These are phyloP conservation scores for Trypoxylon attenuatum DNA, from an alignment of 2,888 invertebrate genomes.

Conservation along the genomic window DNA sequence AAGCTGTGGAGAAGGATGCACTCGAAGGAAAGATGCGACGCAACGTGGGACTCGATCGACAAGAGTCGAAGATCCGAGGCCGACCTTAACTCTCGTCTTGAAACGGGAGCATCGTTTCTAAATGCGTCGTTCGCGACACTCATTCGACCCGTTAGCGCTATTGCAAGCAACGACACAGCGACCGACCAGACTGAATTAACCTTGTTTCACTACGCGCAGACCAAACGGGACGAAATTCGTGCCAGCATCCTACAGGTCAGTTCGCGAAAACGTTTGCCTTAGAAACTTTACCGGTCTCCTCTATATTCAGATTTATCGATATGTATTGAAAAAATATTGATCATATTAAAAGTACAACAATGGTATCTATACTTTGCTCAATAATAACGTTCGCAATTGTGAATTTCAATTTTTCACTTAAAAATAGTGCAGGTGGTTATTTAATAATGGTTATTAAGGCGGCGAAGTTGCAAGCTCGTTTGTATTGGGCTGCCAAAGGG, in stretches of 20 bases:
- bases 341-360: no score
- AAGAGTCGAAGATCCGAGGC: conserved; percentile 34
- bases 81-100: conserved; percentile 53
- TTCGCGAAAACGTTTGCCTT: neutral
- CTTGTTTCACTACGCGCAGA: conserved; percentile 32
- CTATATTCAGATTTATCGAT: no score
- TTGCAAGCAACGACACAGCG: conserved; percentile 29
- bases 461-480: no score
- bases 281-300: no score
- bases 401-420: no score
- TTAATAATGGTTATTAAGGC: no score
- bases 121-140: conserved; percentile 52
- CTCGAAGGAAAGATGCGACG: no score
- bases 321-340: no score
- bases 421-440: no score
- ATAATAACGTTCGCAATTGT: no score
- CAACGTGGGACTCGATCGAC: conserved; percentile 21
- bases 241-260: conserved; percentile 10
- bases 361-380: no score
- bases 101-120: conserved; percentile 56
- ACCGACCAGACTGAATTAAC: conserved; percentile 28
- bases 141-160: conserved; percentile 36
- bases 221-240: conserved; percentile 25
- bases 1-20: neutral
- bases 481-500: no score